A percentile compares a stretch with the other conserved stretches of the same genome.
These are phyloP conservation scores for Brenthis daphne DNA, from an alignment of 2,888 invertebrate genomes.

Conservation along the genomic window DNA sequence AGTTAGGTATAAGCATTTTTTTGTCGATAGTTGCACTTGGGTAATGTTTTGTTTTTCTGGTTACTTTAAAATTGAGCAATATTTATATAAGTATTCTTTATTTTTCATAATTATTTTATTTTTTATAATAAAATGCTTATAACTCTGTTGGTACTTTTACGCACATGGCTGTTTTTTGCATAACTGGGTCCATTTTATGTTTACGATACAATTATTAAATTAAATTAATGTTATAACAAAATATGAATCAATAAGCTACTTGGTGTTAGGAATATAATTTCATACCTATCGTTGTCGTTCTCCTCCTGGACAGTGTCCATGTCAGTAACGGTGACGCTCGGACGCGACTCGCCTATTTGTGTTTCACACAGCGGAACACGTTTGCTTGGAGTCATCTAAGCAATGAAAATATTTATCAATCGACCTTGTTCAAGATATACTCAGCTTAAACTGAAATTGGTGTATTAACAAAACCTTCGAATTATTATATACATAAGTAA, in stretches of 20 bases:
- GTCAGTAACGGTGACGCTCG: conserved; percentile 70
- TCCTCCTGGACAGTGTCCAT: conserved; percentile 79
- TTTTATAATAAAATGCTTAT: too few relatives aligned
- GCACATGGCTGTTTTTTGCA: too few relatives aligned
- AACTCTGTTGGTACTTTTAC: too few relatives aligned
- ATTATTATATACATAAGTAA: background rate
- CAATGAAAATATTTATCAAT: conserved; percentile 30
- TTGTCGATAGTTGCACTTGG: too few relatives aligned
- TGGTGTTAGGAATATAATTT: background rate
- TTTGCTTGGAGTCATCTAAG: conserved; percentile 70
- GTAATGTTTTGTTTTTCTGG: too few relatives aligned
- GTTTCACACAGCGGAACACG: conserved; percentile 60
- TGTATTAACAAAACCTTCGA: background rate
- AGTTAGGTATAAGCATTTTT: too few relatives aligned
- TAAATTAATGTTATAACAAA: conserved; percentile 2
- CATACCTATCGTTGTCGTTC: conserved; percentile 75
- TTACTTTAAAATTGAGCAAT: too few relatives aligned
- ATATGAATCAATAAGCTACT: background rate
- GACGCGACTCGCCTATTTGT: conserved; percentile 57
- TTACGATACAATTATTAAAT: too few relatives aligned
- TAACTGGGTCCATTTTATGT: too few relatives aligned
- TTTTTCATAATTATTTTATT: too few relatives aligned
- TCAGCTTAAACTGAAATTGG: background rate
- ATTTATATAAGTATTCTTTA: too few relatives aligned
- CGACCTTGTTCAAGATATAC: conserved; percentile 31